Percentiles rank a stretch among this genome's conserved stretches.
These are phyloP conservation scores for Lagenorhynchus albirostris DNA, from an alignment of 2,113 vertebrate species.

Conservation along the genomic window DNA sequence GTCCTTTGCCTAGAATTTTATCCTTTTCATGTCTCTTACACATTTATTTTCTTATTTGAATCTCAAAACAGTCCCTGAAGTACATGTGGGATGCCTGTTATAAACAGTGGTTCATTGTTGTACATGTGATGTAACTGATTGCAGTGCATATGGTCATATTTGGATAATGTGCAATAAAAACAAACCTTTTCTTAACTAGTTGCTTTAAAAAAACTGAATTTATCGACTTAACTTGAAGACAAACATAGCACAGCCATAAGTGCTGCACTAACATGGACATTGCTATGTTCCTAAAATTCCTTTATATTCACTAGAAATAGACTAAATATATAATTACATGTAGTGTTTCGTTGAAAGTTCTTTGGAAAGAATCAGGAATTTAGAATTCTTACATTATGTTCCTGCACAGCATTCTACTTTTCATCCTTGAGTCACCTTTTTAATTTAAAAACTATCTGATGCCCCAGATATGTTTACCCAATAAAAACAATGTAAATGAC, in stretches of 20 bases:
- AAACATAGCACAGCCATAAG: background rate
- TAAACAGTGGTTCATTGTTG: background rate
- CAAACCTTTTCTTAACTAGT: background rate
- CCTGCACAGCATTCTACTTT: background rate
- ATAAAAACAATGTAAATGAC: background rate
- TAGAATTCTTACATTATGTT: background rate
- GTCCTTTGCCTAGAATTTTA: background rate
- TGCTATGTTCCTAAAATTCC: background rate
- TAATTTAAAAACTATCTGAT: background rate
- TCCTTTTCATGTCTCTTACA: background rate
- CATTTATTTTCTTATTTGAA: background rate
- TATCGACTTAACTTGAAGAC: background rate
- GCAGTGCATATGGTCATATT: background rate
- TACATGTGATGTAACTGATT: background rate
- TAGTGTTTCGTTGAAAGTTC: background rate
- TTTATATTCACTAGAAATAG: background rate
- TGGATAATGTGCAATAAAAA: background rate
- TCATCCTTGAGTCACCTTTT: background rate
- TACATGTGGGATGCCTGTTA: background rate
- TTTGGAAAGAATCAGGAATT: background rate
- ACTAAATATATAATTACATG: background rate
- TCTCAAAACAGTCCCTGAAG: background rate
- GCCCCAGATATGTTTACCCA: background rate
- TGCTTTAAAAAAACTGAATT: background rate
- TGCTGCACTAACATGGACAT: background rate